Evolutionary conservation across 1,140 invertebrate genomes (phyloP), one percentile per base, ranked within the genome.

Genomic region (Cylas formicarius): DNA sequence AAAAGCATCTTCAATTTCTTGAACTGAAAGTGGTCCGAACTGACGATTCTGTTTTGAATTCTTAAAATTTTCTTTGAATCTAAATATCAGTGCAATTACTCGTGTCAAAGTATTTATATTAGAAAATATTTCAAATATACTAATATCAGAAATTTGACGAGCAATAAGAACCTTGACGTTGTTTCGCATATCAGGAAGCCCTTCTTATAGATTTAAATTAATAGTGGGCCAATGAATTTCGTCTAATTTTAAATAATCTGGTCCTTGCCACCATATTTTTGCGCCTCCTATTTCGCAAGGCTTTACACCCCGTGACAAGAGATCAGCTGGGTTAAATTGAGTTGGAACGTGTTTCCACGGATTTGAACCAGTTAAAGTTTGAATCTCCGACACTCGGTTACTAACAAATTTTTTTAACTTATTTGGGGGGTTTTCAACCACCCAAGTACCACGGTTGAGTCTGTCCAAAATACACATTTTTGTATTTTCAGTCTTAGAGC

Each of bases 391-490:
- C 9, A 44, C 31, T 8, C 42, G 9, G 6, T 44, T 44, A 10
- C n/a, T 23, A 16, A 44, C 42, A 36, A 44, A 44, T 5, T n/a
- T 17, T 27, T 44, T 23, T 29, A 35, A 35, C 7, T 19, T 11
- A 33, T 44, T 14, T n/a, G 42, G 42, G 7, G 44, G 16, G 45
- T 52, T 18, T 44, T 53, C 9, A 67, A 47, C 68, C 66, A 70
- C 4, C 50, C 48, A 9, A 68, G 27, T 1, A 65, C 60, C 1
- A 67, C 57, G 2, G 58, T 66, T 2, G 63, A 67, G 38, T 70
- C 62, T 0, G 56, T 61, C 65, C 67, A 68, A 17, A 4, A 31
- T 22, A 10, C 28, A 7, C 23, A 13, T 24, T 6, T 24, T 2
- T 20, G 11, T 20, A 66, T 47, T 7, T 48, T 32, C 9, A 60